phyloP scores from a whole-genome alignment of 2,113 vertebrate species.

The Phalacrocorax carbo region DNA sequence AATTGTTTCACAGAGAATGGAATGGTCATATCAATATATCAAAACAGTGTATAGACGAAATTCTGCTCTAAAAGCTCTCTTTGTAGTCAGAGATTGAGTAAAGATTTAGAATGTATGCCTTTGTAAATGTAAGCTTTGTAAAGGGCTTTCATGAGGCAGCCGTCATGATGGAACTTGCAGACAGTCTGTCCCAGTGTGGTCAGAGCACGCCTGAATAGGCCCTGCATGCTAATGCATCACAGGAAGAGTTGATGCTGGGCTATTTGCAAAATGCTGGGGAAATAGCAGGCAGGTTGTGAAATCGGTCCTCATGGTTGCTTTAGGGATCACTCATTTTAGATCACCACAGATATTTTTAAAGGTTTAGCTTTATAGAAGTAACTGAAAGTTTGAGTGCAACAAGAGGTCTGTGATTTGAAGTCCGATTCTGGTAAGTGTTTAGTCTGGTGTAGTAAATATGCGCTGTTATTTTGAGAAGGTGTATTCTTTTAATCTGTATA shows the following conservation, averaged over 20 bases:
- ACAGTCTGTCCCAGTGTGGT: neutral
- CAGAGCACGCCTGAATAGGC: neutral
- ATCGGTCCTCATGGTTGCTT: neutral
- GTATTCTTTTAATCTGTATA: neutral
- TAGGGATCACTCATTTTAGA: neutral
- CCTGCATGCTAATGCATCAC: fast-evolving
- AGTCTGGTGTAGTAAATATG: neutral
- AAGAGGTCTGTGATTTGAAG: neutral
- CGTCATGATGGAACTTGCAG: neutral
- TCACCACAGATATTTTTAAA: neutral
- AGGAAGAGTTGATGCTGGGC: neutral
- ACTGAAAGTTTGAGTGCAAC: neutral
- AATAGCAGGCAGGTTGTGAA: neutral
- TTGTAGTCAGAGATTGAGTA: neutral
- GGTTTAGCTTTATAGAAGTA: neutral
- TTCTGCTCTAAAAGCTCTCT: neutral
- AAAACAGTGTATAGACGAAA: neutral
- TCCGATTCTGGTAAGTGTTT: neutral
- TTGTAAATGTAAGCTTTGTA: conserved; percentile 28
- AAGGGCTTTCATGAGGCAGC: neutral
- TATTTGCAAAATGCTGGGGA: neutral
- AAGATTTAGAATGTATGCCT: neutral
- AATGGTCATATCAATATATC: neutral
- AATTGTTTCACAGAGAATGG: neutral
- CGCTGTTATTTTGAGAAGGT: neutral